These are phyloP conservation scores for Aphaenogaster rudis DNA, from an alignment of 1,140 invertebrate species.

Conservation along the genomic window DNA sequence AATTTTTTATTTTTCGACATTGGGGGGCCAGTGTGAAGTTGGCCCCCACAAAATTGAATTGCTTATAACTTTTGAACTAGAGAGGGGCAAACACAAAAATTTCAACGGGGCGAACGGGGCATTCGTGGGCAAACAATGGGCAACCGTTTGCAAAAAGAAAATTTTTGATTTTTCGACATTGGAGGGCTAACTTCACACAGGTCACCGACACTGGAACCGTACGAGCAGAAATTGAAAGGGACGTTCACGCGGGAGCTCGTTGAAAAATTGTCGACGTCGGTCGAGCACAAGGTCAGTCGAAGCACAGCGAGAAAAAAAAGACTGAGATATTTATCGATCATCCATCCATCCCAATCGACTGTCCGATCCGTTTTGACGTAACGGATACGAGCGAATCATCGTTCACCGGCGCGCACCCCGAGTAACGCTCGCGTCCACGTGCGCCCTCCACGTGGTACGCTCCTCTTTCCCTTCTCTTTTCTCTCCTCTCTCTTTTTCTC, in stretches of 20 bases:
- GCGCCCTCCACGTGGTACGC: conserved; percentile 72
- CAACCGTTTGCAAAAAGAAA: too few relatives aligned
- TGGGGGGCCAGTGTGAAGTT: too few relatives aligned
- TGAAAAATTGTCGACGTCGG: neutral
- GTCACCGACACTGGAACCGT: neutral
- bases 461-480: conserved; percentile 15
- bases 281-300: neutral
- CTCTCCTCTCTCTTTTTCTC: neutral
- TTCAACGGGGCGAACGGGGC: too few relatives aligned
- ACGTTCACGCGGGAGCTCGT: neutral
- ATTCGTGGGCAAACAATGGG: too few relatives aligned
- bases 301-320: neutral
- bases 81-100: too few relatives aligned
- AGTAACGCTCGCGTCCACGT: conserved; percentile 67
- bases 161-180: too few relatives aligned
- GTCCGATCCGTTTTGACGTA: conserved; percentile 30
- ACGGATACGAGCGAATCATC: conserved; percentile 7
- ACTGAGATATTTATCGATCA: neutral
- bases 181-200: too few relatives aligned
- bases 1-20: too few relatives aligned
- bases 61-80: too few relatives aligned
- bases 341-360: neutral
- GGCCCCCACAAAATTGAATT: too few relatives aligned
- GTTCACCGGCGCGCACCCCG: conserved; percentile 29
- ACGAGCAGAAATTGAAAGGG: neutral